Conservation (phyloP, 2,797 vertebrate species). For the Pangasius macronema region DNA sequence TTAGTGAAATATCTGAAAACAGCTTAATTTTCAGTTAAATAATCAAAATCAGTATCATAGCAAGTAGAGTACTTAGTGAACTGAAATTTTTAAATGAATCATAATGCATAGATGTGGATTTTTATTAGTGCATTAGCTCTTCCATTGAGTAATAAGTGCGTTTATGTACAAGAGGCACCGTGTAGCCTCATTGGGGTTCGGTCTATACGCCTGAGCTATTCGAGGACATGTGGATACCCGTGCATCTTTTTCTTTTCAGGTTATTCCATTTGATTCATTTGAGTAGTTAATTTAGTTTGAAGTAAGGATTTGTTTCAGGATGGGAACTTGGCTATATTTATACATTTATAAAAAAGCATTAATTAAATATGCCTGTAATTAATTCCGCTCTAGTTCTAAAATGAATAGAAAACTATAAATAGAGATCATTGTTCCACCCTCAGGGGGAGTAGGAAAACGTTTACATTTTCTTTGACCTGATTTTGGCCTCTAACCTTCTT, state of each 20-base stretch:
- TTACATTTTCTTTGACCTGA: neutral
- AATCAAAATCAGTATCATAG: neutral
- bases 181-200: neutral
- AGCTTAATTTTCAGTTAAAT: neutral
- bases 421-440: neutral
- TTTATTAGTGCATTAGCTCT: neutral
- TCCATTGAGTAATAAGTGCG: neutral
- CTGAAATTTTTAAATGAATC: neutral
- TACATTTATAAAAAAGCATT: neutral
- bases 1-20: neutral
- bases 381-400: neutral
- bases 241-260: neutral
- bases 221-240: neutral
- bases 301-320: constrained; percentile 18
- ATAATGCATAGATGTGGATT: neutral
- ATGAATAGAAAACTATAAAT: constrained; percentile 15
- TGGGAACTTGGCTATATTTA: constrained; percentile 5
- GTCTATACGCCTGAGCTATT: neutral
- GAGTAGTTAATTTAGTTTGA: neutral
- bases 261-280: neutral
- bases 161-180: neutral
- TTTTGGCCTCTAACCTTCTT: neutral
- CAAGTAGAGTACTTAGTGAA: neutral
- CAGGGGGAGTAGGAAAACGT: neutral
- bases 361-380: constrained; percentile 24